phyloP scores from a whole-genome alignment of 2,797 vertebrate species.

The Enteromius treurensis region DNA sequence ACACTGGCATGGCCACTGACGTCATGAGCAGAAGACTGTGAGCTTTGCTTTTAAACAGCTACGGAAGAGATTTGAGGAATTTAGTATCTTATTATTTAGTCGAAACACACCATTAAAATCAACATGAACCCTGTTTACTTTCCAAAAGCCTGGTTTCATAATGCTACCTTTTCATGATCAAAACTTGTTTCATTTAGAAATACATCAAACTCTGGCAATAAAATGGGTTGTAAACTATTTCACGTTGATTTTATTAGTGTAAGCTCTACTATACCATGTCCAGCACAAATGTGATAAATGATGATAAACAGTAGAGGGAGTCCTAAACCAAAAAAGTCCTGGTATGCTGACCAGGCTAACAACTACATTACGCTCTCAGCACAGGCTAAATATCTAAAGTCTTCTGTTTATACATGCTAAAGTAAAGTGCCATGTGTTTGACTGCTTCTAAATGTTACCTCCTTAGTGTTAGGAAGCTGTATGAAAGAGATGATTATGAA shows the following conservation, averaged over 20 bases:
- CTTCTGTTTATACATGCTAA: background rate
- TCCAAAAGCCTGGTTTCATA: background rate
- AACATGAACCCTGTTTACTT: background rate
- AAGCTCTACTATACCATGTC: background rate
- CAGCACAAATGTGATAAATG: slow-evolving; percentile 12
- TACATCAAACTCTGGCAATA: background rate
- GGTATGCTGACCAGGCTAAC: background rate
- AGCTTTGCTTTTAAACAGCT: slow-evolving; percentile 83
- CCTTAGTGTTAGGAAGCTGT: slow-evolving; percentile 86
- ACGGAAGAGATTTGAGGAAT: slow-evolving; percentile 35
- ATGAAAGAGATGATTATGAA: slow-evolving; percentile 54
- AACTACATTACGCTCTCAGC: background rate
- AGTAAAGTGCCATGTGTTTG: slow-evolving; percentile 3
- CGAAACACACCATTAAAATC: background rate
- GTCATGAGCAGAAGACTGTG: slow-evolving; percentile 86
- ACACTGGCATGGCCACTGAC: slow-evolving; percentile 88
- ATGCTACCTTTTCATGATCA: background rate
- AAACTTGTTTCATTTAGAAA: background rate
- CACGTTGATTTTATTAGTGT: background rate
- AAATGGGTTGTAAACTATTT: background rate
- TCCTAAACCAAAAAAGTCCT: slow-evolving; percentile 6
- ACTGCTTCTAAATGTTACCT: slow-evolving; percentile 77
- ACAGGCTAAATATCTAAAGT: slow-evolving; percentile 33
- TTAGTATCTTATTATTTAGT: background rate
- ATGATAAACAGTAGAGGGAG: slow-evolving; percentile 52